phyloP scores from a whole-genome alignment of 2,113 vertebrate species.

The Rhineura floridana region DNA sequence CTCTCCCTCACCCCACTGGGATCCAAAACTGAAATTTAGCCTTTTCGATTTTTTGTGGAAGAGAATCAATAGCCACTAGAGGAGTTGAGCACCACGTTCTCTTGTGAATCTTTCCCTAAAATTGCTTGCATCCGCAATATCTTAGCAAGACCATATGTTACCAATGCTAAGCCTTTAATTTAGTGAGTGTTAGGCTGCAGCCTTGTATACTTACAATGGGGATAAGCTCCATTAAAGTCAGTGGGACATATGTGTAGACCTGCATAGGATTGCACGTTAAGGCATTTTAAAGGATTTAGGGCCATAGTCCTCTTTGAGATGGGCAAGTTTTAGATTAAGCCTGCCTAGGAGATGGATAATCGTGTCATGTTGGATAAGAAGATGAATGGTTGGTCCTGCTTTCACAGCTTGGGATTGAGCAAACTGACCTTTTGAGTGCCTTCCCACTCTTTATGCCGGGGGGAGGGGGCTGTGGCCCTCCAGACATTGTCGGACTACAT shows the following conservation, averaged over 20 bases:
- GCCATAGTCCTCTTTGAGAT: neutral
- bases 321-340: neutral
- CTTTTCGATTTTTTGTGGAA: neutral
- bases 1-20: neutral
- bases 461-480: neutral
- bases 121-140: neutral
- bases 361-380: neutral
- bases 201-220: neutral
- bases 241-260: too few species aligned
- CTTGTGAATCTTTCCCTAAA: neutral
- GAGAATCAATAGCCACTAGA: neutral
- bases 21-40: neutral
- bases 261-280: neutral
- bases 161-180: neutral
- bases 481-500: neutral
- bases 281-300: neutral
- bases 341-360: neutral
- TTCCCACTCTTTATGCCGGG: neutral
- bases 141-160: neutral
- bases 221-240: too few species aligned
- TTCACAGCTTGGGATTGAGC: neutral
- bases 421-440: neutral
- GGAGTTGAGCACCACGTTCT: neutral
- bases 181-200: neutral
- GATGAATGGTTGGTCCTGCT: neutral